These are phyloP conservation scores for Heliconius himera DNA, from an alignment of 1,140 invertebrate species.

Conservation along the genomic window DNA sequence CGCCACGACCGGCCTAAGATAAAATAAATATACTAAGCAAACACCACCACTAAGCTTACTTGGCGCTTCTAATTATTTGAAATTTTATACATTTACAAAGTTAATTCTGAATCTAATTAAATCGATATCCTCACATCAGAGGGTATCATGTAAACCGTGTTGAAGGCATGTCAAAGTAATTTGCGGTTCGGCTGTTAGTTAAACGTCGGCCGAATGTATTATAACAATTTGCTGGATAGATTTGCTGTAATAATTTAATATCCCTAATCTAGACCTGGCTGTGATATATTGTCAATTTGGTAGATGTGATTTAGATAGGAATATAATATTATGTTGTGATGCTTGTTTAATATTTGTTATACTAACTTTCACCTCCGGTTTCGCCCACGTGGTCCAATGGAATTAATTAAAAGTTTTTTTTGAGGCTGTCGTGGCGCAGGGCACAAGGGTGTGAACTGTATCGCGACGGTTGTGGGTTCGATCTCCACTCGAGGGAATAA, in stretches of 20 bases:
- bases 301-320: neutral
- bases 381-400: no score
- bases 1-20: no score
- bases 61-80: no score
- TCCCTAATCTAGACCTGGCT: neutral
- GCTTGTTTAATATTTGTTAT: neutral
- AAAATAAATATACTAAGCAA: no score
- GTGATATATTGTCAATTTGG: neutral
- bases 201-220: slow-evolving; percentile 26
- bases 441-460: no score
- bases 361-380: neutral
- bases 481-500: no score
- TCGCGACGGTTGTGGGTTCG: no score
- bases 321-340: neutral
- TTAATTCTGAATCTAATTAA: slow-evolving; percentile 38
- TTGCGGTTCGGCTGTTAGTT: slow-evolving; percentile 30
- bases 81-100: neutral
- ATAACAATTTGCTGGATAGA: slow-evolving; percentile 25
- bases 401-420: no score
- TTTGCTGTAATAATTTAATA: slow-evolving; percentile 16
- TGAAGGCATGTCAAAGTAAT: slow-evolving; percentile 45
- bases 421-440: no score
- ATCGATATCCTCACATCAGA: slow-evolving; percentile 32
- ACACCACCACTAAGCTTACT: no score
- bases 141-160: slow-evolving; percentile 34